A percentile compares a stretch with the other conserved stretches of the same genome.
Evolutionary conservation across 1,140 invertebrate species (phyloP).

Genomic region (Sarcophaga peregrina): DNA sequence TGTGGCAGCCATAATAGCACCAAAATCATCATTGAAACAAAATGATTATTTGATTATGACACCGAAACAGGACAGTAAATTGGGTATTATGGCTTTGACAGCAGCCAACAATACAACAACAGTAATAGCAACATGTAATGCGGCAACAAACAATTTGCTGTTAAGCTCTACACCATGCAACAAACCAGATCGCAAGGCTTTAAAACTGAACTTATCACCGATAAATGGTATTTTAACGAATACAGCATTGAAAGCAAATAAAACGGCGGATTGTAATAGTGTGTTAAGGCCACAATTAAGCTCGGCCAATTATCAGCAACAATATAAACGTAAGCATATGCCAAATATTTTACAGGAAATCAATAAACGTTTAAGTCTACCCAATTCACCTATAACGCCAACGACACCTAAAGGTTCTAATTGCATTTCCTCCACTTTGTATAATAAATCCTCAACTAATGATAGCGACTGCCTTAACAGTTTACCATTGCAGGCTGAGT

Average conservation of each 20-base stretch:
- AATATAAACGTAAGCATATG: conserved; percentile 58
- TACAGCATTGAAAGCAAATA: background rate
- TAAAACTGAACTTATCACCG: conserved; percentile 20
- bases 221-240: conserved; percentile 15
- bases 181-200: conserved; percentile 17
- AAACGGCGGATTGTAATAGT: conserved; percentile 40
- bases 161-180: conserved; percentile 8
- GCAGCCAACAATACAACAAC: background rate
- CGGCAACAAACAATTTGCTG: background rate
- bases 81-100: conserved; percentile 24
- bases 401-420: conserved; percentile 45
- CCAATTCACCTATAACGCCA: conserved; percentile 53
- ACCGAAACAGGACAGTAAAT: conserved; percentile 45
- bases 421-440: background rate
- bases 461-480: conserved; percentile 44
- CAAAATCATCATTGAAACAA: conserved; percentile 52
- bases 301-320: conserved; percentile 29
- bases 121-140: background rate
- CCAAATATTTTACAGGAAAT: conserved; percentile 61
- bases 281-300: conserved; percentile 24
- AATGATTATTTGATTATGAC: conserved; percentile 53
- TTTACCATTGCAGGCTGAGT: conserved; percentile 61
- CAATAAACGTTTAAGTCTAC: conserved; percentile 55
- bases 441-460: conserved; percentile 16
- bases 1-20: conserved; percentile 70